Evolutionary conservation across 2,797 vertebrate species (phyloP).

Genomic region (Telmatherina bonti): DNA sequence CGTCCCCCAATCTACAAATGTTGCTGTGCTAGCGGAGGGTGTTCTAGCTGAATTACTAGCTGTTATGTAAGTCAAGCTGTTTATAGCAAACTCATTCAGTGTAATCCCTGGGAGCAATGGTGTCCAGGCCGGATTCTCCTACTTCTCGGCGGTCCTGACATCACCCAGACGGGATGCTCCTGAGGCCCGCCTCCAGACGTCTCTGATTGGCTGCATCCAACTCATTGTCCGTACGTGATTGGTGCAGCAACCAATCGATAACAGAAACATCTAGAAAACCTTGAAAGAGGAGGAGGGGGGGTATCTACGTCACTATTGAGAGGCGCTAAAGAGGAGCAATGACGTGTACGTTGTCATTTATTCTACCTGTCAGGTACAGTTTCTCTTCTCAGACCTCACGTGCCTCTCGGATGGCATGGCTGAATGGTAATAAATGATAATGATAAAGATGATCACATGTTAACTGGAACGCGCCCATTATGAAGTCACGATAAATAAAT

Average conservation of each 20-base stretch:
- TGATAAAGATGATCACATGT: background rate
- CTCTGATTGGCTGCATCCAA: slow-evolving; percentile 68
- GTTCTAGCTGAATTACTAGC: slow-evolving; percentile 63
- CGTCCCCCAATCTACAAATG: slow-evolving; percentile 23
- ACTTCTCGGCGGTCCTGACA: slow-evolving; percentile 56
- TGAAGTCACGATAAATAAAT: background rate
- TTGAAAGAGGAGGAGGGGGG: slow-evolving; percentile 28
- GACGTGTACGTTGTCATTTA: background rate
- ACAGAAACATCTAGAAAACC: slow-evolving; percentile 83
- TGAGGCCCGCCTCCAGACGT: slow-evolving; percentile 53
- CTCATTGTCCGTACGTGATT: slow-evolving; percentile 55
- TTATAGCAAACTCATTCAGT: slow-evolving; percentile 76
- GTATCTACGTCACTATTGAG: slow-evolving; percentile 49
- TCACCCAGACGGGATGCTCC: slow-evolving; percentile 59
- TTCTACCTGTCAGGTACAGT: slow-evolving; percentile 12
- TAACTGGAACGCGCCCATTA: background rate
- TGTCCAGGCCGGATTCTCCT: slow-evolving; percentile 79
- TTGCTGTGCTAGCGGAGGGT: slow-evolving; percentile 30
- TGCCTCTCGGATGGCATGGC: background rate
- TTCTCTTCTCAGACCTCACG: background rate
- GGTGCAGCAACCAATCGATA: slow-evolving; percentile 63
- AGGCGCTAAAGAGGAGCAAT: background rate
- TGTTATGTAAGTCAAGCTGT: slow-evolving; percentile 80
- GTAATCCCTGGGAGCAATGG: slow-evolving; percentile 74
- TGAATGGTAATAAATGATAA: too few species aligned